A percentile compares a stretch with the other conserved stretches of the same genome.
Evolutionary conservation across 1,140 invertebrate species (phyloP).

Genomic region (Luehdorfia chinensis): DNA sequence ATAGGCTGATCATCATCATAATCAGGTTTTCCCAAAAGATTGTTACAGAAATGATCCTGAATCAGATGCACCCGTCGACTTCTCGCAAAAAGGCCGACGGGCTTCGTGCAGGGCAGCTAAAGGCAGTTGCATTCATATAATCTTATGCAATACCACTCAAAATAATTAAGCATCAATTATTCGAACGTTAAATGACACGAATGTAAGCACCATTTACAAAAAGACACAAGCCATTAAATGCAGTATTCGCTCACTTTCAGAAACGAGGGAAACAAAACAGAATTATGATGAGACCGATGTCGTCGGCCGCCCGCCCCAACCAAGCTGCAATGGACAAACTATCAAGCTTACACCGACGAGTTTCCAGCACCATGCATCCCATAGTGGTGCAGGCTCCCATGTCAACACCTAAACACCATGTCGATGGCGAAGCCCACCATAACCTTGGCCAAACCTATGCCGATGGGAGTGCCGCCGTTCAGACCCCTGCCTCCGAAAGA

Average conservation of each 20-base stretch:
- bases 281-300: conserved; percentile 65
- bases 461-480: conserved; percentile 83
- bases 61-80: too few species aligned
- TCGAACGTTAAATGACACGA: background rate
- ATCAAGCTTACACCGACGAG: conserved; percentile 47
- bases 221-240: too few species aligned
- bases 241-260: conserved; percentile 56
- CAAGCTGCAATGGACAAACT: conserved; percentile 64
- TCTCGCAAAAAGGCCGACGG: too few species aligned
- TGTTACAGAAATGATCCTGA: too few species aligned
- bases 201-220: background rate
- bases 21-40: too few species aligned
- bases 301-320: conserved; percentile 45
- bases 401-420: conserved; percentile 25
- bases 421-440: conserved; percentile 43
- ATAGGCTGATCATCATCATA: too few species aligned
- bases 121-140: too few species aligned
- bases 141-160: background rate
- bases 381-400: conserved; percentile 44
- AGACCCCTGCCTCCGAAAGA: conserved; percentile 84
- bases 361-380: conserved; percentile 57
- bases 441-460: conserved; percentile 75
- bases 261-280: conserved; percentile 70
- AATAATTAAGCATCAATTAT: conserved; percentile 1
- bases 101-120: too few species aligned